Conservation (phyloP, 1,140 invertebrate genomes). For the Penaeus indicus region DNA sequence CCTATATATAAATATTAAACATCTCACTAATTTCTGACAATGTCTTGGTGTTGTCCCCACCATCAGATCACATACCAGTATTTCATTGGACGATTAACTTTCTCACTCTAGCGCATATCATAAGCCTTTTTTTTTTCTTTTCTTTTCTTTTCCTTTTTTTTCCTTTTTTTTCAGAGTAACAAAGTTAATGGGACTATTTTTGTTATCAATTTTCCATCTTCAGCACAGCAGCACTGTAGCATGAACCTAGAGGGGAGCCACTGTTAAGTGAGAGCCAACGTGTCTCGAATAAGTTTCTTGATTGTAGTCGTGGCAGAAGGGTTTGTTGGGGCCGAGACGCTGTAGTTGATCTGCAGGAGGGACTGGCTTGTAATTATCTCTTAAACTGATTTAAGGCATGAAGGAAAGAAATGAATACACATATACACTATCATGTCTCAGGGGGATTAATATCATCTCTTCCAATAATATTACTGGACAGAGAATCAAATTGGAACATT, state of each 20-base stretch:
- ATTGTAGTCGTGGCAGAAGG: slow-evolving; percentile 85
- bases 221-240: slow-evolving; percentile 13
- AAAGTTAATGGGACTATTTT: not conserved
- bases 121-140: not conserved
- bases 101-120: not conserved
- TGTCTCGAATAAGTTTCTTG: slow-evolving; percentile 90
- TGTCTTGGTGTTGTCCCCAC: slow-evolving; percentile 3
- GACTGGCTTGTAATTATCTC: not conserved
- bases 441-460: too few species aligned
- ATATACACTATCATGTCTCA: too few species aligned
- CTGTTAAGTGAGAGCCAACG: slow-evolving; percentile 74
- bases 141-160: not conserved
- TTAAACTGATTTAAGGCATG: not conserved
- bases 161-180: not conserved
- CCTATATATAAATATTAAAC: slow-evolving; percentile 18
- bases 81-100: slow-evolving; percentile 24
- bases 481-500: too few species aligned
- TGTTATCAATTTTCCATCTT: not conserved
- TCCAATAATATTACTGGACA: too few species aligned
- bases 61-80: slow-evolving; percentile 26
- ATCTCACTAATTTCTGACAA: slow-evolving; percentile 26
- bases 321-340: slow-evolving; percentile 48
- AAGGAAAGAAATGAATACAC: too few species aligned
- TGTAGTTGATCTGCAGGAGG: slow-evolving; percentile 60
- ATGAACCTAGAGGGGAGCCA: slow-evolving; percentile 51